These are phyloP conservation scores for Paracentrotus lividus DNA, from an alignment of 53 echinoderm and acorn worm genomes.

Conservation along the genomic window DNA sequence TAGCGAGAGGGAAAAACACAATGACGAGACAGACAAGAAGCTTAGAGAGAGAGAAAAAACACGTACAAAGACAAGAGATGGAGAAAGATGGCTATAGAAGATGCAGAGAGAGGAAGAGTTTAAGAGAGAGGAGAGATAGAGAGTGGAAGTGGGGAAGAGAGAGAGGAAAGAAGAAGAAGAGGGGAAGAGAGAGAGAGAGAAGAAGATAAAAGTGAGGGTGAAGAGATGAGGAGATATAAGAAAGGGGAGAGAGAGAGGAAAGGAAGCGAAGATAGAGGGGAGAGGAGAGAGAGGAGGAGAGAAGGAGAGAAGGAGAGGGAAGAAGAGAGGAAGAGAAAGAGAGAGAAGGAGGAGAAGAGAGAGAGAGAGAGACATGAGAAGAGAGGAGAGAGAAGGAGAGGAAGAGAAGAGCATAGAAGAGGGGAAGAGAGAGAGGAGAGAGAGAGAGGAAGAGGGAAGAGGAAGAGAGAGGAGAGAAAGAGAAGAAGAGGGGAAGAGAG, in stretches of 20 bases:
- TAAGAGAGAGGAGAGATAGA: not conserved
- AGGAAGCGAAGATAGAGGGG: not conserved
- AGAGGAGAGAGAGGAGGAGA: not conserved
- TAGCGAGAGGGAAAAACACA: too few species aligned
- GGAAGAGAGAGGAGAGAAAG: not conserved
- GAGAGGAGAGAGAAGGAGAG: not conserved
- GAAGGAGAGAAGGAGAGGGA: not conserved
- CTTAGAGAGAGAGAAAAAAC: not conserved
- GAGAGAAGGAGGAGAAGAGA: not conserved
- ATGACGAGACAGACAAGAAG: too few species aligned
- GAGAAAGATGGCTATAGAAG: not conserved
- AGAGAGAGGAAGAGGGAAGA: slow-evolving; percentile 29
- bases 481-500: not conserved
- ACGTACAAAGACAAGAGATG: too few species aligned
- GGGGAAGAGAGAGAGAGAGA: not conserved
- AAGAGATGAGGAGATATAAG: not conserved
- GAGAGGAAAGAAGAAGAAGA: not conserved
- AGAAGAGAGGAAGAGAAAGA: not conserved
- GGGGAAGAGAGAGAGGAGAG: slow-evolving; percentile 10
- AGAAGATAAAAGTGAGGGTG: not conserved
- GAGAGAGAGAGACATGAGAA: not conserved
- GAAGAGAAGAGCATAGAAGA: not conserved
- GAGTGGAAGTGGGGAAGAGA: not conserved
- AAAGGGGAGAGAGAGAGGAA: not conserved
- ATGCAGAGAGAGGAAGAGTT: not conserved